Percentiles rank a stretch among this genome's conserved stretches.
These are phyloP conservation scores for Acrocephalus scirpaceus DNA, from an alignment of 2,797 vertebrate species.

Conservation along the genomic window DNA sequence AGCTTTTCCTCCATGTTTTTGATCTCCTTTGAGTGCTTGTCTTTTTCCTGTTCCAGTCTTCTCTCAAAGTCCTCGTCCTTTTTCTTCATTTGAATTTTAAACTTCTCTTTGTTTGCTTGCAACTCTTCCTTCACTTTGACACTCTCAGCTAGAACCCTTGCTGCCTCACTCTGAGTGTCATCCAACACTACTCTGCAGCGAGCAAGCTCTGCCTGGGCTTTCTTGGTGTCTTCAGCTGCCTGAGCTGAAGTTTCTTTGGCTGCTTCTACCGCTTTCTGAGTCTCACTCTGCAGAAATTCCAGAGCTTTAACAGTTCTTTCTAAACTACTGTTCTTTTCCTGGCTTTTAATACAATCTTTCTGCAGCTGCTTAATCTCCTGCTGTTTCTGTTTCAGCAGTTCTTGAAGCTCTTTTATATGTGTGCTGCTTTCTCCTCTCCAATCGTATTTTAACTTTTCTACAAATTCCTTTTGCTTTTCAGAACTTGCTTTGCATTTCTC, in stretches of 20 bases:
- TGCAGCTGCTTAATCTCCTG: conserved; percentile 94
- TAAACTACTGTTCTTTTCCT: conserved; percentile 90
- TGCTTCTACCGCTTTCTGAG: conserved; percentile 78
- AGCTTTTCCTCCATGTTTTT: conserved; percentile 87
- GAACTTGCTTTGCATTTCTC: conserved; percentile 82
- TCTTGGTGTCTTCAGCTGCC: conserved; percentile 76
- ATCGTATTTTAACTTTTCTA: conserved; percentile 86
- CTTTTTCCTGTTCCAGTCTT: conserved; percentile 86
- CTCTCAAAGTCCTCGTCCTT: conserved; percentile 87
- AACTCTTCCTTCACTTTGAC: conserved; percentile 76
- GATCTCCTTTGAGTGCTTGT: conserved; percentile 85
- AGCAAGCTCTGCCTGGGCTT: conserved; percentile 80
- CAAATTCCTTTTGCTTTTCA: conserved; percentile 85
- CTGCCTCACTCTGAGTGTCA: conserved; percentile 83
- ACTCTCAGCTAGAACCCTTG: conserved; percentile 80
- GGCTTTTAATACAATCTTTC: conserved; percentile 90
- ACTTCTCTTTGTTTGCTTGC: conserved; percentile 69
- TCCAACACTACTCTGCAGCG: conserved; percentile 80
- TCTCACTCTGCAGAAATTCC: conserved; percentile 81
- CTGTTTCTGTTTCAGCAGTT: conserved; percentile 93
- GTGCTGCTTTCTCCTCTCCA: conserved; percentile 83
- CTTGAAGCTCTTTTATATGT: conserved; percentile 89
- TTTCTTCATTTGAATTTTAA: conserved; percentile 71
- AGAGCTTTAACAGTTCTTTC: conserved; percentile 86
- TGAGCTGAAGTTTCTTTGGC: conserved; percentile 73